Percentiles rank a stretch among this genome's conserved stretches.
Conservation (phyloP, 2,888 invertebrate genomes). For the Drosophila meridionalis region DNA sequence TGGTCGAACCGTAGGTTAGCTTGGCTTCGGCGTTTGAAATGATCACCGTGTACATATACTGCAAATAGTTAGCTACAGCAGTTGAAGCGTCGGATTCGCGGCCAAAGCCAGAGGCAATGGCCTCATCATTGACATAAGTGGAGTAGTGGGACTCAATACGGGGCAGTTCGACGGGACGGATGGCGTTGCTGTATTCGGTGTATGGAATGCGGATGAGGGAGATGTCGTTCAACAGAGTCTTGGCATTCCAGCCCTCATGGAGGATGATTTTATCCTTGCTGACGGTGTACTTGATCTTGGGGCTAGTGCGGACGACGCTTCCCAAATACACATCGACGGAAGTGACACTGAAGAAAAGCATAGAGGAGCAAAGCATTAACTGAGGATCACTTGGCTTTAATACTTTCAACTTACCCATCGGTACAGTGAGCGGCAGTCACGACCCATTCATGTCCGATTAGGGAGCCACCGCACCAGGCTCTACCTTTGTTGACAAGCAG, state of each 20-base stretch:
- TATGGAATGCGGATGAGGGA: slow-evolving; percentile 64
- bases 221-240: slow-evolving; percentile 72
- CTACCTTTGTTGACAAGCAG: slow-evolving; percentile 29
- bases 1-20: slow-evolving; percentile 45
- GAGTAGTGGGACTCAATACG: slow-evolving; percentile 50
- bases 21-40: slow-evolving; percentile 52
- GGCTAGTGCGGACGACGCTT: slow-evolving; percentile 49
- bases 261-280: slow-evolving; percentile 49
- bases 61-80: slow-evolving; percentile 55
- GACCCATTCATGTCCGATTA: slow-evolving; percentile 74
- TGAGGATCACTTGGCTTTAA: background rate
- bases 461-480: slow-evolving; percentile 80
- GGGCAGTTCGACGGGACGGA: slow-evolving; percentile 66
- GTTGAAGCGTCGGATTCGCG: slow-evolving; percentile 63
- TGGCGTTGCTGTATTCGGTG: slow-evolving; percentile 53
- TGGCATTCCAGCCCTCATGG: slow-evolving; percentile 64
- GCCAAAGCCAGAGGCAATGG: slow-evolving; percentile 82
- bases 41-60: slow-evolving; percentile 62
- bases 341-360: slow-evolving; percentile 35
- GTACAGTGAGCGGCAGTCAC: slow-evolving; percentile 83
- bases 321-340: slow-evolving; percentile 69
- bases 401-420: slow-evolving; percentile 52
- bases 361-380: background rate
- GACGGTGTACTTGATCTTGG: slow-evolving; percentile 46
- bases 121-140: slow-evolving; percentile 55